Percentiles rank a stretch among this genome's conserved stretches.
Conservation (phyloP, 1,140 invertebrate species). For the Ceratosolen fusciceps region DNA sequence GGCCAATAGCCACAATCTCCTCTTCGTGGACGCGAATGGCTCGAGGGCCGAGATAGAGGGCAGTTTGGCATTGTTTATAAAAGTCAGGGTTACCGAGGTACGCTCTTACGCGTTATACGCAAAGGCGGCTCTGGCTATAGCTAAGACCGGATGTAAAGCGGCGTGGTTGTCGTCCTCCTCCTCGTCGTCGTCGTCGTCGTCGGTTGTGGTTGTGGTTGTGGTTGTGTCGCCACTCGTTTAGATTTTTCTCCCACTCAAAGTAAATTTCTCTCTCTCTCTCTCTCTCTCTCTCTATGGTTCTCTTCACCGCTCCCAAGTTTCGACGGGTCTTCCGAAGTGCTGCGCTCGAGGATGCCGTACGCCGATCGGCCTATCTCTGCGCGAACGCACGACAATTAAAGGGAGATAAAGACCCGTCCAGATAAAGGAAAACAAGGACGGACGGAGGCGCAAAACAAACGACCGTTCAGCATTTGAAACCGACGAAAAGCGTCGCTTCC, state of each 20-base stretch:
- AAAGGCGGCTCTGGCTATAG: neutral
- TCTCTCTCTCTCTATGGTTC: neutral
- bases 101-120: neutral
- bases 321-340: neutral
- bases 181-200: too few species aligned
- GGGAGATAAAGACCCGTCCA: slow-evolving; percentile 35
- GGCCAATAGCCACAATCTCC: neutral
- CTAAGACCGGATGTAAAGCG: slow-evolving; percentile 30
- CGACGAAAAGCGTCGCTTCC: slow-evolving; percentile 27
- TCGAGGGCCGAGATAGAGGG: neutral
- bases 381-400: slow-evolving; percentile 38
- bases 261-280: slow-evolving; percentile 20
- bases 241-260: neutral
- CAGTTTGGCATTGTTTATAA: slow-evolving; percentile 14
- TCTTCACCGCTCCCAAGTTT: too few species aligned
- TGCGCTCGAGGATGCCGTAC: neutral
- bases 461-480: slow-evolving; percentile 13
- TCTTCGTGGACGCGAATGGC: neutral
- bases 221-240: too few species aligned
- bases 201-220: too few species aligned
- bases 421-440: slow-evolving; percentile 40
- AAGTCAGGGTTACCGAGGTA: slow-evolving; percentile 22
- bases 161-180: too few species aligned
- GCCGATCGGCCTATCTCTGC: slow-evolving; percentile 24
- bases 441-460: slow-evolving; percentile 13